phyloP scores from a whole-genome alignment of 2,113 vertebrate species.

The human region GRCh38 chr3:19708501-19709000 shows the following conservation, averaged over 20 bases:
- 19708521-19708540: slow-evolving; percentile 28
- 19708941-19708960: not conserved
- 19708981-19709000: not conserved
- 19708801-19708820: rapidly evolving
- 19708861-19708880: not conserved
- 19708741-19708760: not conserved
- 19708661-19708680: not conserved
- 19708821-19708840: not conserved
- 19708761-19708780: not conserved
- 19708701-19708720: not conserved
- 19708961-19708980: not conserved
- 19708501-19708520: slow-evolving; percentile 22
- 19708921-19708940: not conserved
- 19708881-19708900: not conserved
- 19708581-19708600: not conserved
- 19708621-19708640: slow-evolving; percentile 33
- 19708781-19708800: not conserved
- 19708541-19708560: slow-evolving; percentile 48
- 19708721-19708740: not conserved
- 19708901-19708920: not conserved
- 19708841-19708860: not conserved
- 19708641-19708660: not conserved
- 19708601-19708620: slow-evolving; percentile 41
- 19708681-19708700: not conserved
- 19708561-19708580: slow-evolving; percentile 26